Evolutionary conservation across 1,140 invertebrate genomes (phyloP), one percentile per base, ranked within the genome.

Genomic region (Drosophila carrolli): DNA sequence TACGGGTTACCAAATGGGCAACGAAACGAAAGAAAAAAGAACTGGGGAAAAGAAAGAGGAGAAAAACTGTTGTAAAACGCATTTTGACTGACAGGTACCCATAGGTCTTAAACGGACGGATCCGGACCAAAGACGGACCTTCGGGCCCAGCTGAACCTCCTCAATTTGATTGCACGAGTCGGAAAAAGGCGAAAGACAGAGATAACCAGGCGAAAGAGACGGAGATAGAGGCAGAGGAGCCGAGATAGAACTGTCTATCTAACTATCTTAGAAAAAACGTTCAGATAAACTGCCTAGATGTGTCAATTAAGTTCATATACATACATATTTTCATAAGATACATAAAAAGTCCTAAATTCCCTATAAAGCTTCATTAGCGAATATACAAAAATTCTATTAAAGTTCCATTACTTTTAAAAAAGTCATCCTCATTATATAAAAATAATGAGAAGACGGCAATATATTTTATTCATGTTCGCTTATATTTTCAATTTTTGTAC

Each of bases 21-120:
- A 71, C 81, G 53, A 78, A 71, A 71, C 47, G 43, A 63, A 61
- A 56, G 44, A 61, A 73, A 41, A 41, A 37, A 43, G 59, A 60
- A 50, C 58, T 23, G n/a, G 54, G 46, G 44, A 63, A 55, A 50
- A 55, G 35, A 37, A 65, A 57, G 65, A 54, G 46, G 50, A 70
- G 47, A 65, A 75, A 81, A 88, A 82, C 83, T 88, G 83, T 86
- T 86, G 83, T 88, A 86, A 88, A 86, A 82, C 84, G 79, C 80
- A 88, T 89, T 88, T 88, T 88, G 84, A 88, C 79, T 88, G 84
- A 88, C 83, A 88, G 83, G 82, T 86, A 86, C 83, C 82, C 83
- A 86, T 88, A 86, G 82, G 84, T 88, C 80, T 88, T 89, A 63
- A 32, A 53, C 62, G 73, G 73, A 75, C 73, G 48, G 83, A 68